Evolutionary conservation across 2,797 vertebrate genomes (phyloP).

Genomic region (Coreius guichenoti): DNA sequence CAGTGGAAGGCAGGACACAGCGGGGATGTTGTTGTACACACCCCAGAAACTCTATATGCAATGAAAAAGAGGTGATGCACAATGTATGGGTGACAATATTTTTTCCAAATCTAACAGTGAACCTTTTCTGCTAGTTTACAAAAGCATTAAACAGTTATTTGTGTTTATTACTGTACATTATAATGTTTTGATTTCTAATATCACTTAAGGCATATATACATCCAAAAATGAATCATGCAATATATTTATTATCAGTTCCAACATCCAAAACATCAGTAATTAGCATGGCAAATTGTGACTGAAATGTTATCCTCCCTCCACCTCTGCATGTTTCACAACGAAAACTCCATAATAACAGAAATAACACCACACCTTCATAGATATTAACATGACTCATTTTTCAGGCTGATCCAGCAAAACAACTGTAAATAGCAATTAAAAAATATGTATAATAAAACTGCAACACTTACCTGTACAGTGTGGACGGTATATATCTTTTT

Average conservation of each 20-base stretch:
- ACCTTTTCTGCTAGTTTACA: not conserved
- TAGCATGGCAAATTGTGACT: not conserved
- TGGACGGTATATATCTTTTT: conserved; percentile 96
- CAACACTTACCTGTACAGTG: conserved; percentile 90
- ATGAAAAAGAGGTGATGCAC: conserved; percentile 26
- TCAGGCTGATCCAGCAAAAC: too few species aligned
- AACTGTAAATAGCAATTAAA: not conserved
- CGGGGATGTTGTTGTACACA: conserved; percentile 96
- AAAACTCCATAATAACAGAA: not conserved
- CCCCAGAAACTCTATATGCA: conserved; percentile 91
- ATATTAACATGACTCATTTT: not conserved
- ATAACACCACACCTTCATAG: not conserved
- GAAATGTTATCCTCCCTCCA: not conserved
- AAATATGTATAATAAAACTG: not conserved
- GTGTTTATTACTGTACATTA: not conserved
- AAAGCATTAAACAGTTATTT: not conserved
- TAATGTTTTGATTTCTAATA: not conserved
- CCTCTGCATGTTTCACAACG: not conserved
- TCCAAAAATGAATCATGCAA: too few species aligned
- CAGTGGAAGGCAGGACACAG: conserved; percentile 86
- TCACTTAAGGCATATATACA: not conserved
- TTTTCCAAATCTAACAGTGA: too few species aligned
- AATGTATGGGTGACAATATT: not conserved
- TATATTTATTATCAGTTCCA: not conserved
- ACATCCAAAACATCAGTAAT: not conserved